These are phyloP conservation scores for Achlya flavicornis DNA, from an alignment of 2,888 invertebrate species.

Conservation along the genomic window DNA sequence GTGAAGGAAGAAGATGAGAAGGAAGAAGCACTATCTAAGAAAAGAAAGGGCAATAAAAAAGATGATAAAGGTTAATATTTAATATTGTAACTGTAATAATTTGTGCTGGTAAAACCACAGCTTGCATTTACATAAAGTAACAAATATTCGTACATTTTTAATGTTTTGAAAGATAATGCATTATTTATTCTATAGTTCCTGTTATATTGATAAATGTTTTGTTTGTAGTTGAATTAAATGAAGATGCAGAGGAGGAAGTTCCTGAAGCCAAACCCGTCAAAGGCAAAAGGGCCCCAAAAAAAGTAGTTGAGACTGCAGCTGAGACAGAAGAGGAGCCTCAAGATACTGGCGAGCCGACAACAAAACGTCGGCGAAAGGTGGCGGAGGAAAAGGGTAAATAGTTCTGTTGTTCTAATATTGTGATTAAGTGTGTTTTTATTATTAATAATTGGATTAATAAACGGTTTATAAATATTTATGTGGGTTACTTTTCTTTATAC, in stretches of 20 bases:
- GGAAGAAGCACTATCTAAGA: slow-evolving; percentile 55
- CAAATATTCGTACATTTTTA: too few relatives aligned
- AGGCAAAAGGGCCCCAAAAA: slow-evolving; percentile 67
- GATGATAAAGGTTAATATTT: slow-evolving; percentile 57
- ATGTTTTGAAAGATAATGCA: not conserved
- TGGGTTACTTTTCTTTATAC: slow-evolving; percentile 66
- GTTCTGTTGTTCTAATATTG: slow-evolving; percentile 53
- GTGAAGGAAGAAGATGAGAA: slow-evolving; percentile 41
- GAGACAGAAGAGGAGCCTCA: slow-evolving; percentile 55
- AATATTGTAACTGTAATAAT: not conserved
- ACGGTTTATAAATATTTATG: slow-evolving; percentile 65
- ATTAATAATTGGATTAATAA: slow-evolving; percentile 65
- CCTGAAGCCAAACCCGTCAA: slow-evolving; percentile 63
- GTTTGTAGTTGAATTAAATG: slow-evolving; percentile 56
- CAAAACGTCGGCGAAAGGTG: slow-evolving; percentile 69
- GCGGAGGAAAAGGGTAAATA: slow-evolving; percentile 79
- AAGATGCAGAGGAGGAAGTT: slow-evolving; percentile 54
- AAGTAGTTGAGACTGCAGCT: slow-evolving; percentile 47
- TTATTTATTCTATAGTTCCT: too few relatives aligned
- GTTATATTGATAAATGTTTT: slow-evolving; percentile 5
- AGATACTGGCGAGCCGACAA: slow-evolving; percentile 60
- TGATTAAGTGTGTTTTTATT: slow-evolving; percentile 67
- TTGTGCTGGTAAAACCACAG: not conserved
- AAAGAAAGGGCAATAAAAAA: slow-evolving; percentile 60
- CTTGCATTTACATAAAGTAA: not conserved